These are phyloP conservation scores for Phyllostomus discolor DNA, from an alignment of 2,113 vertebrate genomes.

Conservation along the genomic window DNA sequence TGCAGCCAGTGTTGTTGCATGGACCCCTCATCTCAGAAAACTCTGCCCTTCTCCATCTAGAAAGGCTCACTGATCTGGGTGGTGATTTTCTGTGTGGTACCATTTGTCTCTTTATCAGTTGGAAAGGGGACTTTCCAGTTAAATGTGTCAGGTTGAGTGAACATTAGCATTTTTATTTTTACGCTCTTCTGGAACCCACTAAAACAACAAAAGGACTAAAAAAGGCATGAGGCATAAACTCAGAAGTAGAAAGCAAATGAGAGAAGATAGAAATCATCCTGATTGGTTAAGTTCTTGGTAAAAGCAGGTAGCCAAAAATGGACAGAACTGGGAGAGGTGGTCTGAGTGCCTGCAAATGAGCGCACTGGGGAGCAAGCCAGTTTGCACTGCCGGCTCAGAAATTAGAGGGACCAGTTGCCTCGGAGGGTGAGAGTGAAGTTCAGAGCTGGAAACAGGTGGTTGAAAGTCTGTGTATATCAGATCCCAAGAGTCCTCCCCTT, in stretches of 20 bases:
- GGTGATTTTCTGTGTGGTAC: neutral
- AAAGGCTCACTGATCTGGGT: neutral
- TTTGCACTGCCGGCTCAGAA: neutral
- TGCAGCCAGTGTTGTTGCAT: neutral
- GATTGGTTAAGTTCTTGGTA: neutral
- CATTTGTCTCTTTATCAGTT: neutral
- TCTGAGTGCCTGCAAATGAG: neutral
- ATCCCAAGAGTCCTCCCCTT: neutral
- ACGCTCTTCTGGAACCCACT: neutral
- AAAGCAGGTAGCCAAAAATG: neutral
- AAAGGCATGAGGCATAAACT: neutral
- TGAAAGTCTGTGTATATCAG: neutral
- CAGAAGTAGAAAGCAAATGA: neutral
- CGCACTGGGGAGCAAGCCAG: neutral
- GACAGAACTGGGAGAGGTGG: neutral
- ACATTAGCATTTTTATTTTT: neutral
- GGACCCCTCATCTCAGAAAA: neutral
- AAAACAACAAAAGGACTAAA: neutral
- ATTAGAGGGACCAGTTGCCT: neutral
- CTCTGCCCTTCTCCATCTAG: neutral
- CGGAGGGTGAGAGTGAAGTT: neutral
- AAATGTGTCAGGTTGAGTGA: neutral
- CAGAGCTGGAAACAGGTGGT: too few species aligned
- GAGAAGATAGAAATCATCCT: neutral
- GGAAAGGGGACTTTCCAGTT: neutral